These are phyloP conservation scores for Venusia cambrica DNA, from an alignment of 2,888 invertebrate species.

Conservation along the genomic window DNA sequence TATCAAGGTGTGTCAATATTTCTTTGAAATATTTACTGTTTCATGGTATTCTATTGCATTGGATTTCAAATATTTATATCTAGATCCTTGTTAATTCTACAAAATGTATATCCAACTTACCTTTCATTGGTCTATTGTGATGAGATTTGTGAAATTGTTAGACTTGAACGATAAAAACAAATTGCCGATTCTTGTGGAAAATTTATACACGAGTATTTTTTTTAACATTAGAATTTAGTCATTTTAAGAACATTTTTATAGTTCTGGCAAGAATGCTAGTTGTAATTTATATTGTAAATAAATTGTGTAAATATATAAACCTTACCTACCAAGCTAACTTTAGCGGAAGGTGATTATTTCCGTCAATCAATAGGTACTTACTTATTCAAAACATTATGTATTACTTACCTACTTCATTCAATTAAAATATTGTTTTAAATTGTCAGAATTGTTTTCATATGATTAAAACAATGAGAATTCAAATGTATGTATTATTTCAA, in stretches of 20 bases:
- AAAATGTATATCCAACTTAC: slow-evolving; percentile 5
- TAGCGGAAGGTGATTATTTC: slow-evolving; percentile 68
- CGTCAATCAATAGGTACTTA: slow-evolving; percentile 63
- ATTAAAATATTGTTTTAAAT: slow-evolving; percentile 73
- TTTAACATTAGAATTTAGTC: slow-evolving; percentile 31
- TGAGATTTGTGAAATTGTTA: slow-evolving; percentile 9
- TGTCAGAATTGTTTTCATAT: slow-evolving; percentile 78
- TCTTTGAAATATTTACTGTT: slow-evolving; percentile 24
- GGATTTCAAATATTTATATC: slow-evolving; percentile 6
- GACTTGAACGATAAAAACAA: slow-evolving; percentile 6
- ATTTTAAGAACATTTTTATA: slow-evolving; percentile 46
- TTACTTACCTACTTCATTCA: slow-evolving; percentile 56
- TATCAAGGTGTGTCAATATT: slow-evolving; percentile 29
- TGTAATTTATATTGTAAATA: slow-evolving; percentile 59
- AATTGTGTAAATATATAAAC: slow-evolving; percentile 65
- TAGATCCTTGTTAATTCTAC: slow-evolving; percentile 8
- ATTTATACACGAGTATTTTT: too few relatives aligned
- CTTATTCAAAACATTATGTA: slow-evolving; percentile 55
- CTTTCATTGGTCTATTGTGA: background rate
- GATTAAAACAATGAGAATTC: slow-evolving; percentile 56
- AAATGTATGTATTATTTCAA: too few relatives aligned
- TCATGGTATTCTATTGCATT: slow-evolving; percentile 19
- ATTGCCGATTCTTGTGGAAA: slow-evolving; percentile 6
- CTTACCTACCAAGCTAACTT: too few relatives aligned
- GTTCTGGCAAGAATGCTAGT: slow-evolving; percentile 52